A percentile compares a stretch with the other conserved stretches of the same genome.
Evolutionary conservation across 2,113 vertebrate genomes (phyloP).

Genomic region (Oncorhynchus kisutch): DNA sequence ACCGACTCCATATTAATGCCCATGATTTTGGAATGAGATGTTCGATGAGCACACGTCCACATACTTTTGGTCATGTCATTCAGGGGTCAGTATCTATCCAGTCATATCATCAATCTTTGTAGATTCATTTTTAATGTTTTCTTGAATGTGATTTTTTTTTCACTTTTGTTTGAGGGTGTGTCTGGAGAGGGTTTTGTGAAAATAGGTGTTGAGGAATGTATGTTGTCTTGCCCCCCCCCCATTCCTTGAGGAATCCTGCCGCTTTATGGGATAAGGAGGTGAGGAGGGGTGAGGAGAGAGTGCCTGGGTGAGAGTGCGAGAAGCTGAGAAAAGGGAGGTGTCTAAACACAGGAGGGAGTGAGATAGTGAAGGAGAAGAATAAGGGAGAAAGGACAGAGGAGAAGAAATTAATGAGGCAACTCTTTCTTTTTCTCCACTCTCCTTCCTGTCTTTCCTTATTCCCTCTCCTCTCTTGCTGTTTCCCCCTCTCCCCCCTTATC

Average conservation of each 20-base stretch:
- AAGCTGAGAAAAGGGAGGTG: conserved; percentile 17
- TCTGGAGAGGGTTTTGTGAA: neutral
- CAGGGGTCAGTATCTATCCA: too few relatives aligned
- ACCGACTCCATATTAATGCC: too few relatives aligned
- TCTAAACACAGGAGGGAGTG: neutral
- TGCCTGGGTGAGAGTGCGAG: conserved; percentile 1
- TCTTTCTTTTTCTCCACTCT: too few relatives aligned
- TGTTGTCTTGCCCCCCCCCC: neutral
- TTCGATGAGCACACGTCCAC: too few relatives aligned
- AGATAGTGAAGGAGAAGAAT: conserved; percentile 58
- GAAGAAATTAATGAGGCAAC: neutral
- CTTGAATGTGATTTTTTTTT: neutral
- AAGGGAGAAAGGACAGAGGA: conserved; percentile 57
- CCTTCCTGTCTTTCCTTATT: too few relatives aligned
- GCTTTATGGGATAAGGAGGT: neutral
- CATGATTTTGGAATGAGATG: too few relatives aligned
- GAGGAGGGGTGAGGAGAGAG: conserved; percentile 21
- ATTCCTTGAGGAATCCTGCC: too few relatives aligned
- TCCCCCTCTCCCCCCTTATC: neutral
- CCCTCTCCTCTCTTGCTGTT: too few relatives aligned
- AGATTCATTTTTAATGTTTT: neutral
- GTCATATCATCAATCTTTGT: too few relatives aligned
- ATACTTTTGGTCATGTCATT: too few relatives aligned
- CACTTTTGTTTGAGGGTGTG: neutral
- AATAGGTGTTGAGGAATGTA: neutral